Evolutionary conservation across 1,140 invertebrate genomes (phyloP), one percentile per base, ranked within the genome.

Genomic region (Drosophila santomea): DNA sequence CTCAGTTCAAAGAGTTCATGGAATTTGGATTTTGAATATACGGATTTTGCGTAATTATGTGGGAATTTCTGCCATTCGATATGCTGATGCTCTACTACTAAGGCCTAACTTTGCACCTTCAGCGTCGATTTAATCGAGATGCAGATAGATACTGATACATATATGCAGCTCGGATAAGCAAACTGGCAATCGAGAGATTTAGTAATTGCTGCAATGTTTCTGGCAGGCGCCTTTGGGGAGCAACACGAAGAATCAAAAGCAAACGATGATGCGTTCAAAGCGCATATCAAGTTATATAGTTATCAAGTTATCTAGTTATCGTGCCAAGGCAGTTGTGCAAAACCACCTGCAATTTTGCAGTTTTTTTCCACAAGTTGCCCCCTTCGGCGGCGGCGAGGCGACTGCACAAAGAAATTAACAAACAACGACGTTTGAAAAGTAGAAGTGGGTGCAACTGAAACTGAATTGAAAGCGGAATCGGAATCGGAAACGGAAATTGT

Each of bases 401-500:
- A 25, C 7, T 38, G 59, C 14, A 23, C 20, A 47, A 52, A 45
- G 48, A 68, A 28, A 41, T 20, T 51, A 45, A 28, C 20, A 17
- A 20, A 32, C 43, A 36, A 45, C 43, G 23, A 38, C 5, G 47
- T 14, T 39, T 12, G 38, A 12, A 39, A 4, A 60, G 28, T 36
- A 60, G 50, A 74, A 50, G 35, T 62, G 50, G 50, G 35, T 11
- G 38, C 32, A 28, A 20, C 8, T 20, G 38, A 25, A 32, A 20
- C 43, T 14, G 71, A 72, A 28, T 28, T 12, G 10, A 17, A 23
- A 38, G 23, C 47, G 39, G 55, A 72, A 74, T 43, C 50, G 45
- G 45, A 47, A 47, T 17, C 59, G 58, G 44, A 74, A 55, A 62
- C 51, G 64, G 64, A 72, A 59, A 59, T 71, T 28, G 25, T 36